Evolutionary conservation across 2,888 invertebrate species (phyloP).

Genomic region (Sylvicola cinctus): DNA sequence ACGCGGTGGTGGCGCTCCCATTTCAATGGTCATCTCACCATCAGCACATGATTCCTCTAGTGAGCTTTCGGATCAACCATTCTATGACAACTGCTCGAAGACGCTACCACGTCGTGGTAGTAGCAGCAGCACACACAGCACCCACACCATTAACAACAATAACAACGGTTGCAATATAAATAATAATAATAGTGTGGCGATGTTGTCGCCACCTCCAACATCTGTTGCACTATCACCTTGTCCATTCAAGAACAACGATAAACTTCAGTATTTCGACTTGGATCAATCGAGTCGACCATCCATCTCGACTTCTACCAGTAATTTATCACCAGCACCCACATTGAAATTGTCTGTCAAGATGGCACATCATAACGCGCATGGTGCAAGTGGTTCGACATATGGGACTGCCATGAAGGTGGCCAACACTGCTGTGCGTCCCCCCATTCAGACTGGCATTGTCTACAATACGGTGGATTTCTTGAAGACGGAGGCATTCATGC

Average conservation of each 20-base stretch:
- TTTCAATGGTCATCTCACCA: slow-evolving; percentile 14
- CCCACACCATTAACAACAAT: slow-evolving; percentile 11
- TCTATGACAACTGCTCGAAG: slow-evolving; percentile 15
- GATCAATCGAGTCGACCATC: slow-evolving; percentile 28
- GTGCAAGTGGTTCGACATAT: slow-evolving; percentile 11
- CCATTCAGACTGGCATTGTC: slow-evolving; percentile 31
- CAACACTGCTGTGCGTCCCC: no score
- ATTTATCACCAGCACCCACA: slow-evolving; percentile 2
- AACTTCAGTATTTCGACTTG: slow-evolving; percentile 69
- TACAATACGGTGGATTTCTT: slow-evolving; percentile 88
- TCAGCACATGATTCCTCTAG: slow-evolving; percentile 12
- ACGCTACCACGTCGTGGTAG: slow-evolving; percentile 19
- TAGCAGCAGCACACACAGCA: slow-evolving; percentile 8
- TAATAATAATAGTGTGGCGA: no score
- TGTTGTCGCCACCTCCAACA: no score
- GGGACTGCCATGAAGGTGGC: slow-evolving; percentile 10
- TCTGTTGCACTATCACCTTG: not conserved
- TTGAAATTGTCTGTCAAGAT: no score
- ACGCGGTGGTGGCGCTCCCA: slow-evolving; percentile 17
- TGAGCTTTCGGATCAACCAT: slow-evolving; percentile 7
- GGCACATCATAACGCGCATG: slow-evolving; percentile 6
- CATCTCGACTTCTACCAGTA: slow-evolving; percentile 5
- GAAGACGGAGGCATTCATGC: slow-evolving; percentile 82
- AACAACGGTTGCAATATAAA: slow-evolving; percentile 1
- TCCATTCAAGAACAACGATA: slow-evolving; percentile 11